Evolutionary conservation across 2,888 invertebrate genomes (phyloP).

Genomic region (Hymenopus coronatus): DNA sequence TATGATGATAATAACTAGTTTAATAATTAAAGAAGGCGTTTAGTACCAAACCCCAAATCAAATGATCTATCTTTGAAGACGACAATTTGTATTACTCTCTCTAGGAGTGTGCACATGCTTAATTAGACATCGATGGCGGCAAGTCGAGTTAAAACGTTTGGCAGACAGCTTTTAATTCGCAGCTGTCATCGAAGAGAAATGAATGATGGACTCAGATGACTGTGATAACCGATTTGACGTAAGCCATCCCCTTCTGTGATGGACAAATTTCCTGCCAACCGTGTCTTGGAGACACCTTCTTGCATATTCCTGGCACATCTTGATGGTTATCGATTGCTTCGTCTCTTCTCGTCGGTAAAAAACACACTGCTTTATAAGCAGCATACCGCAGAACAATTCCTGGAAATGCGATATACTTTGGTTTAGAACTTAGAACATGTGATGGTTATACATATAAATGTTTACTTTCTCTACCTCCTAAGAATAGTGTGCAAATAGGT

Average conservation of each 20-base stretch:
- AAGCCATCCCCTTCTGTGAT: neutral
- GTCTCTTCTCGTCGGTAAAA: too few species aligned
- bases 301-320: neutral
- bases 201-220: neutral
- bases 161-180: neutral
- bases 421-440: too few species aligned
- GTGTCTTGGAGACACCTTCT: neutral
- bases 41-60: neutral
- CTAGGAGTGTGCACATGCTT: neutral
- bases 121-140: neutral
- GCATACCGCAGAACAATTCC: too few species aligned
- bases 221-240: neutral
- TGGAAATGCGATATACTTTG: too few species aligned
- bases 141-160: neutral
- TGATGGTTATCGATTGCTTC: neutral
- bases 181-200: neutral
- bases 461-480: too few species aligned
- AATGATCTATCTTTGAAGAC: neutral
- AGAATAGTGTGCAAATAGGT: too few species aligned
- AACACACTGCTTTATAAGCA: too few species aligned
- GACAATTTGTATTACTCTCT: neutral
- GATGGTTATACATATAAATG: too few species aligned
- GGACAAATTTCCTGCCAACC: neutral
- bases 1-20: neutral
- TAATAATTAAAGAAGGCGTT: neutral